phyloP scores from a whole-genome alignment of 2,888 invertebrate species.

The Chrysodeixis includens region DNA sequence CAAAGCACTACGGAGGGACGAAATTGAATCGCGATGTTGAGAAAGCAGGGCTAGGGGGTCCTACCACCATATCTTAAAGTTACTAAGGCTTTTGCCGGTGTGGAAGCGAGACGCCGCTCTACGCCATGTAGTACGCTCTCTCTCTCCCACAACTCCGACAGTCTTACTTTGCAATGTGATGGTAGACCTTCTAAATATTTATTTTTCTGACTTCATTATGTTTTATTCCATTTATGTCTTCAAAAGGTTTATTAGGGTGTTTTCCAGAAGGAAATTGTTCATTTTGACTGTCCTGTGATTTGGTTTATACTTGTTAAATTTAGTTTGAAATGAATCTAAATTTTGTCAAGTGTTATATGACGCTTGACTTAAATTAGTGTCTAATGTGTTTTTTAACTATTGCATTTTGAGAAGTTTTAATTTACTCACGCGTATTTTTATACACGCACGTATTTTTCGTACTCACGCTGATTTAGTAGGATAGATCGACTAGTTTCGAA shows the following conservation, averaged over 20 bases:
- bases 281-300: slow-evolving; percentile 48
- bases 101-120: too few relatives aligned
- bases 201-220: slow-evolving; percentile 71
- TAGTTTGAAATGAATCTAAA: slow-evolving; percentile 22
- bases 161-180: too few relatives aligned
- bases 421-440: too few relatives aligned
- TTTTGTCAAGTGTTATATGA: slow-evolving; percentile 25
- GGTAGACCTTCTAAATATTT: slow-evolving; percentile 51
- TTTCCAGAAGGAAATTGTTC: slow-evolving; percentile 63
- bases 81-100: too few relatives aligned
- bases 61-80: too few relatives aligned
- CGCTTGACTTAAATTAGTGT: not conserved
- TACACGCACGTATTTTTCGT: too few relatives aligned
- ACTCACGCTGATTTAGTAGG: too few relatives aligned
- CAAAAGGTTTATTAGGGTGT: slow-evolving; percentile 60
- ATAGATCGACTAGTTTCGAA: too few relatives aligned
- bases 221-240: slow-evolving; percentile 70
- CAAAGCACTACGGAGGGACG: slow-evolving; percentile 64
- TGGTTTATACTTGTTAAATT: slow-evolving; percentile 46
- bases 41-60: slow-evolving; percentile 35
- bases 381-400: too few relatives aligned
- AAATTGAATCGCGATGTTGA: slow-evolving; percentile 62
- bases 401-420: too few relatives aligned
- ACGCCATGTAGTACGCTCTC: too few relatives aligned
- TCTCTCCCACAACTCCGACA: too few relatives aligned